These are phyloP conservation scores for Lophotis ruficrista DNA, from an alignment of 2,113 vertebrate genomes.

Conservation along the genomic window DNA sequence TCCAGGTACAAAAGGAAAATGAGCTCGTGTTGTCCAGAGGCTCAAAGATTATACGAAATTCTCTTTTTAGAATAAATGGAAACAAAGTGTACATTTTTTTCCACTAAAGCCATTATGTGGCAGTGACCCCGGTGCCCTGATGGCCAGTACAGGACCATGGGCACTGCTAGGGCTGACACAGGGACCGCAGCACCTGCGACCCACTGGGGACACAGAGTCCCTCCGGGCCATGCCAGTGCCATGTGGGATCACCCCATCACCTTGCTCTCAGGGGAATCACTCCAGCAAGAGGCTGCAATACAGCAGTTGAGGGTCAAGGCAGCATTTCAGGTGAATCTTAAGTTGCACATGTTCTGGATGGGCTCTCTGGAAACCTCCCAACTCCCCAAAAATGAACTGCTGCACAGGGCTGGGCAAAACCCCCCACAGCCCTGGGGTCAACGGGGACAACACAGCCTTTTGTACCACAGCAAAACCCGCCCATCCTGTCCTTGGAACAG, in stretches of 20 bases:
- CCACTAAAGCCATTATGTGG: accelerated
- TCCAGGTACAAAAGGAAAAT: not conserved
- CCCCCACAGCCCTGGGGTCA: not conserved
- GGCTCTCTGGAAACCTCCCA: not conserved
- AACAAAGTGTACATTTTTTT: no score
- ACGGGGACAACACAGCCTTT: not conserved
- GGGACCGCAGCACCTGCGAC: not conserved
- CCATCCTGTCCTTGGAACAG: not conserved
- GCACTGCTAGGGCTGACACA: not conserved
- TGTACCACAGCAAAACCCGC: not conserved
- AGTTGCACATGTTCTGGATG: not conserved
- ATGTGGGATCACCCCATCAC: accelerated
- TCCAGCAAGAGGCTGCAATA: not conserved
- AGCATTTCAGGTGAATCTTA: accelerated
- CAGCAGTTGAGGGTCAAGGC: not conserved
- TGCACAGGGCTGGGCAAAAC: not conserved
- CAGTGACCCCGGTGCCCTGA: not conserved
- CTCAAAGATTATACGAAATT: not conserved
- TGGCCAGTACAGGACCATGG: not conserved
- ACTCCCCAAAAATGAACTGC: not conserved
- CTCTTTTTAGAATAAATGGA: no score
- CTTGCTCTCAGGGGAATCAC: not conserved
- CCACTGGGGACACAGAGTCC: not conserved
- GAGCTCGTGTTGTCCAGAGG: not conserved
- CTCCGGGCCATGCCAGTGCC: not conserved